phyloP scores from a whole-genome alignment of 2,113 vertebrate genomes.

The Brienomyrus brachyistius region DNA sequence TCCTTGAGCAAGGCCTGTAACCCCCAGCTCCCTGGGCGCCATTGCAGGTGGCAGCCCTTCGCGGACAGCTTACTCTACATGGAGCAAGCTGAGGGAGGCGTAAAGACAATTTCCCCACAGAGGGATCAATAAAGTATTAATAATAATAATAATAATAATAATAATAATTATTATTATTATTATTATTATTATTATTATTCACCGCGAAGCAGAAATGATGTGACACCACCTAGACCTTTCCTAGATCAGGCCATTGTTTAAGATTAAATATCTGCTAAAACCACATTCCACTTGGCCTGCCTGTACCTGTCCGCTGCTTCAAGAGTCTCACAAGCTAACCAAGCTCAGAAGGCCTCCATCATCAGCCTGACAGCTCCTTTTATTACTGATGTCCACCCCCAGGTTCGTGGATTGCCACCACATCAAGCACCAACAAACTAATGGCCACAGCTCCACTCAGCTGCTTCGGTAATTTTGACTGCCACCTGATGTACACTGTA shows the following conservation, averaged over 20 bases:
- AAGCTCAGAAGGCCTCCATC: background rate
- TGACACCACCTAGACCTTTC: background rate
- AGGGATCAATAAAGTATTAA: no score
- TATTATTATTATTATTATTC: no score
- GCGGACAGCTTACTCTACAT: no score
- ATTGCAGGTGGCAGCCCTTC: no score
- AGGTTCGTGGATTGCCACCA: background rate
- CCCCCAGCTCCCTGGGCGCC: no score
- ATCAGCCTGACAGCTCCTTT: background rate
- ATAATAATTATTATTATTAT: no score
- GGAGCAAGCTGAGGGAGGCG: no score
- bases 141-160: no score
- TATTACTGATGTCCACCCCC: background rate
- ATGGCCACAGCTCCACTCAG: background rate
- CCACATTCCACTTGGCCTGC: background rate
- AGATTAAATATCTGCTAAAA: background rate
- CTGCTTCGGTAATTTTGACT: background rate
- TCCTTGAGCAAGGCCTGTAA: no score
- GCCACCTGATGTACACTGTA: background rate
- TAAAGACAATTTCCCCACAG: no score
- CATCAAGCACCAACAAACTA: background rate
- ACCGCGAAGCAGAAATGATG: background rate
- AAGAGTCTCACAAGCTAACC: background rate
- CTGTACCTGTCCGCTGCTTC: background rate
- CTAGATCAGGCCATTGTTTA: background rate